Conservation (phyloP, 2,797 vertebrate species). For the Nannoperca obscura region DNA sequence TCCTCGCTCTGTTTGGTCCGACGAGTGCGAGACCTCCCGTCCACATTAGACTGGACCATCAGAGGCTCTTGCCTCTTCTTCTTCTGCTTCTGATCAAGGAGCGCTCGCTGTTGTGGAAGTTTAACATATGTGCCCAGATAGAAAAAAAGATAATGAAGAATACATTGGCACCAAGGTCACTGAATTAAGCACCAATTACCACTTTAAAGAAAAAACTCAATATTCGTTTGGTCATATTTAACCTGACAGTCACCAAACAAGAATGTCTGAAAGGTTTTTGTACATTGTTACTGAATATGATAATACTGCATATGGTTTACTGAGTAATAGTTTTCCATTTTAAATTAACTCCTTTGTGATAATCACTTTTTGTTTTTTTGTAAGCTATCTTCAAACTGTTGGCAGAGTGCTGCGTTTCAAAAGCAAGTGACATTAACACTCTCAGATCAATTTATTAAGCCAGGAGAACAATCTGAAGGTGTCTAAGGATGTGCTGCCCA, state of each 20-base stretch:
- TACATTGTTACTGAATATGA: too few species aligned
- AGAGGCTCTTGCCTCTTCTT: constrained; percentile 98
- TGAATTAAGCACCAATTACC: background rate
- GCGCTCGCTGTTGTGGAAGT: constrained; percentile 85
- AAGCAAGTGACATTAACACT: constrained; percentile 1
- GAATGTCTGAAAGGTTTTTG: background rate
- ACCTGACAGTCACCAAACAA: background rate
- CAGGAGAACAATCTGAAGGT: constrained; percentile 29
- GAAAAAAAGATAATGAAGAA: background rate
- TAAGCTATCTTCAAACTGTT: background rate
- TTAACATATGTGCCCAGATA: background rate
- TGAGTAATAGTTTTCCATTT: background rate
- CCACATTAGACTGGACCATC: constrained; percentile 98
- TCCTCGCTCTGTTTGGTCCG: constrained; percentile 95
- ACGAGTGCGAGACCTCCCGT: constrained; percentile 91
- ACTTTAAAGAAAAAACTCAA: background rate
- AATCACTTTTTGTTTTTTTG: background rate
- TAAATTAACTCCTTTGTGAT: background rate
- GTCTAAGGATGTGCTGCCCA: constrained; percentile 25
- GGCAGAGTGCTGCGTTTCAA: background rate
- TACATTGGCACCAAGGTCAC: background rate
- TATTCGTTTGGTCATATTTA: background rate
- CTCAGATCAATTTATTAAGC: constrained; percentile 18
- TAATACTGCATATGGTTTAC: too few species aligned
- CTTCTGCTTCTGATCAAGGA: constrained; percentile 98